Base-by-base conservation (phyloP, 1,140 invertebrate genomes). In the Lanistes nyassanus region DNA sequence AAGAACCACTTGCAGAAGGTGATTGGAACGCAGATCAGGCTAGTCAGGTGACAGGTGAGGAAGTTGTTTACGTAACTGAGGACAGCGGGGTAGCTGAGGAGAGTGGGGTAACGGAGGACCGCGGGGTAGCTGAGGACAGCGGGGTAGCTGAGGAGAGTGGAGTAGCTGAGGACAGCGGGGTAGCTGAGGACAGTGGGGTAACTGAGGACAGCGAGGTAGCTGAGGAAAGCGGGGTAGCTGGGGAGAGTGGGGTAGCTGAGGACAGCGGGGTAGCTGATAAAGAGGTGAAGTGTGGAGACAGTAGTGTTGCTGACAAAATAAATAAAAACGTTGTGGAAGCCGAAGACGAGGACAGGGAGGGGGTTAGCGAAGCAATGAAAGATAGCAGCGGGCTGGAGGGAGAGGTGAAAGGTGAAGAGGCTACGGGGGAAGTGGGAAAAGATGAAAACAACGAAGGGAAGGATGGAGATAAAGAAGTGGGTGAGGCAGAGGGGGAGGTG, bases 301-400 rank as follows among this genome's bases (percentile, higher is more conserved):
- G 5, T n/a, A n/a, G n/a, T n/a, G n/a, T n/a, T n/a, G n/a, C n/a
- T n/a, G n/a, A n/a, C n/a, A n/a, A 39, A 66, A 6, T n/a, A 16
- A 5, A 23, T 23, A 66, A 23, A 66, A n/a, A 16, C 11, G 1
- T 42, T 7, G 9, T 39, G n/a, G 34, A 3, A 37, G n/a, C 64
- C 47, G 73, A 71, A 62, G 2, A 3, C 9, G 21, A 51, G 9
- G 34, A 4, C 13, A 9, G 13, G 56, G 69, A 66, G 34, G n/a
- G 55, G 39, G 31, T 58, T 6, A 55, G 31, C 11, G 36, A 71
- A 56, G 31, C 29, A 55, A 51, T 60, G 21, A 75, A 74, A 68
- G 60, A 74, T 29, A 42, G 53, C 26, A 21, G n/a, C n/a, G 77
- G 66, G 9, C 53, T 26, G 47, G 36, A 74, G 62, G 51, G 31